A percentile compares a stretch with the other conserved stretches of the same genome.
phyloP scores from a whole-genome alignment of 2,113 vertebrate species.

The Cyanoramphus novaezelandiae region DNA sequence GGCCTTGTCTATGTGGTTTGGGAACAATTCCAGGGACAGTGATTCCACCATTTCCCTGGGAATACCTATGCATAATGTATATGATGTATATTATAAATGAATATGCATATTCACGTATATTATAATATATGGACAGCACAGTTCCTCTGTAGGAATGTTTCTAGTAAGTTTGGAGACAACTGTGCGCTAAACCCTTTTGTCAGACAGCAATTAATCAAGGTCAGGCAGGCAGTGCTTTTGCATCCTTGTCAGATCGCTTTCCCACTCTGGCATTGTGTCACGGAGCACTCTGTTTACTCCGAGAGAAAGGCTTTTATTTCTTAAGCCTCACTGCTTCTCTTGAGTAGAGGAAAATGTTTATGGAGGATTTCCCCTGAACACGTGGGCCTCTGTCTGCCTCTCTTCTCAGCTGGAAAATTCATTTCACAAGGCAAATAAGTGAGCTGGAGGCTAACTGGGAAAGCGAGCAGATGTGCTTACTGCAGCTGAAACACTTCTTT shows the following conservation, averaged over 20 bases:
- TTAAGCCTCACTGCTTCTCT: background rate
- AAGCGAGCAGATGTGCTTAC: slow-evolving; percentile 18
- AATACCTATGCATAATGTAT: background rate
- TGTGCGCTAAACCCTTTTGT: background rate
- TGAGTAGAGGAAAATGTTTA: background rate
- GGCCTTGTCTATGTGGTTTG: background rate
- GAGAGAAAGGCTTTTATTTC: background rate
- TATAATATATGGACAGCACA: background rate
- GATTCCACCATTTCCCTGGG: background rate
- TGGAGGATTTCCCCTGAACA: slow-evolving; percentile 31
- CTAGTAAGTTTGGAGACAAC: background rate
- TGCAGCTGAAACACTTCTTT: background rate
- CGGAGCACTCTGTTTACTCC: background rate
- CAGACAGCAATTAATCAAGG: background rate
- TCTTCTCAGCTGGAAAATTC: slow-evolving; percentile 49
- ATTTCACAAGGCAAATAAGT: slow-evolving; percentile 49
- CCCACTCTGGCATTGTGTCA: background rate
- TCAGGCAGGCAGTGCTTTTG: background rate
- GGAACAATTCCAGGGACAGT: background rate
- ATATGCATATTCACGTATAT: background rate
- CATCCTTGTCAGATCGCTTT: background rate
- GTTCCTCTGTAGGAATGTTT: background rate
- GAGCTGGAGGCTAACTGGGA: slow-evolving; percentile 33
- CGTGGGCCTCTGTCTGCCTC: slow-evolving; percentile 11
- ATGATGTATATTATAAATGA: background rate